Base-by-base conservation (phyloP, 2,113 vertebrate genomes). In the Falcunculus frontatus region DNA sequence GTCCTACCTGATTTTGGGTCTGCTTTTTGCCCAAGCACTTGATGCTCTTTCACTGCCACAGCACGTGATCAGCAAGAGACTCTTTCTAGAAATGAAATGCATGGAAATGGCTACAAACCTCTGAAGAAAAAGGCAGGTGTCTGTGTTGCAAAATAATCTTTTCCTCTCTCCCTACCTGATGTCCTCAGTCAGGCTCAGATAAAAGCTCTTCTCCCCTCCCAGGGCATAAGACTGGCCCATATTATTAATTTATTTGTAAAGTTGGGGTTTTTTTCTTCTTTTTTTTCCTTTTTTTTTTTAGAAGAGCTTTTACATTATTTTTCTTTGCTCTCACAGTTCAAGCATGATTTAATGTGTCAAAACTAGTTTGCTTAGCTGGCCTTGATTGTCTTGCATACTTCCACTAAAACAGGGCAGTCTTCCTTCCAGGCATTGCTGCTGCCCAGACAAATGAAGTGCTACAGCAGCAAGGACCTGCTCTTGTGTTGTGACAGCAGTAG, bases 281-380 rank as follows among this genome's bases (percentile, higher is more conserved):
- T 49, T 86, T 57, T 56, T 46, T 65, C 50, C 30, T 59, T 87
- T 57, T 60, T 83, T 62, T 95, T 82, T 94, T 77, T 27, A 69
- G 81, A 63, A 94, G 90, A 83, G 88, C 97, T 96, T 95, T 95
- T 97, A 92, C 90, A 76, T 97, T 97, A 83, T 96, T 97, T 97
- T 98, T 75, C 62, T 92, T 94, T 97, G 89, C 97, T 98, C 95
- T 98, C 82, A 91, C 94, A 85, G 95, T 98, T 98, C 97, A 98
- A 98, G 98, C 97, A 97, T 98, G 97, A 98, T 98, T 98, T 98
- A 98, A 96, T 97, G 96, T 96, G 98, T 98, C 98, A 98, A 97
- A 98, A 97, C 96, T 89, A 39, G 89, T 98, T 98, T 98, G 96
- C 95, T 96, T 96, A 97, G 97, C 96, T 78, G 93, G 64, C 55